Evolutionary conservation across 1,140 invertebrate species (phyloP), one percentile per base, ranked within the genome.

Genomic region (Heliconius eleuchia): DNA sequence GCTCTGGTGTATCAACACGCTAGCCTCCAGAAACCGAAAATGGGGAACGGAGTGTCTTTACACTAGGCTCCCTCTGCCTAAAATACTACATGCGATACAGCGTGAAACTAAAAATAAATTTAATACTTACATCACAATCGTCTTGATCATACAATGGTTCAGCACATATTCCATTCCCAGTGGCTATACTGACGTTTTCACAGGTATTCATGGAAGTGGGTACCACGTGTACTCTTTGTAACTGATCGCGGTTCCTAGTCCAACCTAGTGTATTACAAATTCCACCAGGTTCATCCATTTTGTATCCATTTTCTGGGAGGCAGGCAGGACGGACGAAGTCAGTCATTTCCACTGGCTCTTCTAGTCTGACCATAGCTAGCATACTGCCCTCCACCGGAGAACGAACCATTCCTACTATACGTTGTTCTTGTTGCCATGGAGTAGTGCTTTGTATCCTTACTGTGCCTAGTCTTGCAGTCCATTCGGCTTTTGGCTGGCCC

Each of bases 331-430:
- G 95, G 3, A 98, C 96, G 86, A 98, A 98, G 89, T 98, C 98
- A 0, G 97, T 97, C 82, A 97, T 96, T 55, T 94, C 95, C 0
- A 98, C 95, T 0, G 97, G 96, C 78, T 97, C 96, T 80, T 98
- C 97, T 60, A 98, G 91, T 85, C 98, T 97, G 9, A 98, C 95
- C 46, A 99, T 90, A 2, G 97, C 97, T 1, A 98, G 95, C 60
- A 97, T 97, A 81, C 97, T 98, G 13, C 98, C 98, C 93, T 98
- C 97, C 0, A 98, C 97, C 0, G 98, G 98, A 1, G 97, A 98
- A 84, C 98, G 98, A 4, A 98, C 96, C 97, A 98, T 98, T 19
- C 98, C 98, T 3, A 98, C 95, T 23, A 99, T 97, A 76, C 97
- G 95, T 37, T 97, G 94, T 84, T 98, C 97, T 89, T 98, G 98